Evolutionary conservation across 2,797 vertebrate species (phyloP), one percentile per base, ranked within the genome.

Genomic region (Enteromius argenteus): DNA sequence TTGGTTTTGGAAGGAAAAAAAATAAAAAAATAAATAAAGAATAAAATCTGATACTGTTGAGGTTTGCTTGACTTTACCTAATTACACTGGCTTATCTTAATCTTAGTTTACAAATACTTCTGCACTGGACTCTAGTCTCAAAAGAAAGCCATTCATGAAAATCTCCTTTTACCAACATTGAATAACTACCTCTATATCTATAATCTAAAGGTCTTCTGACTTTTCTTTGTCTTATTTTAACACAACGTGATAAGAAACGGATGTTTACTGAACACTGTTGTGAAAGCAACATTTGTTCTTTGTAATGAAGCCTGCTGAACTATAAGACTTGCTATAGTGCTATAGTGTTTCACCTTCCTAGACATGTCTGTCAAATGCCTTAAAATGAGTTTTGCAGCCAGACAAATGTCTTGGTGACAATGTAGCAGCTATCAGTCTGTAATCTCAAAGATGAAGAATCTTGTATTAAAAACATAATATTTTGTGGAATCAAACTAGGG

Each of bases 251-350:
- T 89, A 90, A 89, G 86, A 91, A 92, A 92, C 87, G 84, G 85
- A 88, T 93, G 91, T 93, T 93, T 92, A 92, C 89, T 90, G 90
- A 92, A 77, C 85, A 87, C 85, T 90, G 91, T 93, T 94, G 93
- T 94, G 86, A 85, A 90, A 86, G 90, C 71, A 93, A 94, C 92
- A 94, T 90, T 87, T 85, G 17, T 91, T 62, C 90, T 93, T 94
- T 94, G 92, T 94, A 87, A 84, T 81, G 84, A 80, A 87, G 86
- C 88, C 89, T 86, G 86, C 87, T 76, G 81, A 79, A 80, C 79
- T 58, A 76, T 78, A 87, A 88, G 35, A 77, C 92, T 91, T 92
- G 91, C 15, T 17, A 51, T 51, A 85, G 85, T 87, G 42, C 90
- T 92, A 89, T 94, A 87, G 85, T 30, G 88, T 95, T 95, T 94